These are phyloP conservation scores for Silvanus unidentatus DNA, from an alignment of 2,888 invertebrate species.

Conservation along the genomic window DNA sequence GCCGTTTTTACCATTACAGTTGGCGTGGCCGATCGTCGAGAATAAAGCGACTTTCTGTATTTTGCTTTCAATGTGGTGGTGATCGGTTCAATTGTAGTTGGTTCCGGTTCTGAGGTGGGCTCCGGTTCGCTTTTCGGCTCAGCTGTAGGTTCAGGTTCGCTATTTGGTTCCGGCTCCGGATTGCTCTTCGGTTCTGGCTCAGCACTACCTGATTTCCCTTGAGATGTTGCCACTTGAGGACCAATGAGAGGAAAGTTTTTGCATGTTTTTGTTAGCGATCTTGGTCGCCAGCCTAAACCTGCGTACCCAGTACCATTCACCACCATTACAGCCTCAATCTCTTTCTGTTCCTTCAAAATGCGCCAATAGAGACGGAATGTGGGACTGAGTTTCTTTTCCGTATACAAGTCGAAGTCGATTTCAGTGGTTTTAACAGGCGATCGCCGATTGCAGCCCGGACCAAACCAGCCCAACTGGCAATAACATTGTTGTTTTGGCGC, in stretches of 20 bases:
- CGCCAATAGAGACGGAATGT: conserved; percentile 80
- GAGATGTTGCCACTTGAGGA: too few relatives aligned
- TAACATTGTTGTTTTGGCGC: conserved; percentile 81
- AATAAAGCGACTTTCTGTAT: conserved; percentile 38
- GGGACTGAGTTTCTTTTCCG: conserved; percentile 63
- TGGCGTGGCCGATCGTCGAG: conserved; percentile 37
- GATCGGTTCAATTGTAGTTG: conserved; percentile 26
- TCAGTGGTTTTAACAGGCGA: conserved; percentile 69
- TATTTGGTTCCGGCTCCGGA: conserved; percentile 31
- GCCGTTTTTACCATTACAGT: conserved; percentile 21
- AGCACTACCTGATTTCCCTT: too few relatives aligned
- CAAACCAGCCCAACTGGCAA: conserved; percentile 85
- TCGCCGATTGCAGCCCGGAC: conserved; percentile 79
- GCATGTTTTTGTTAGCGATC: conserved; percentile 65
- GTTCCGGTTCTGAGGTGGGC: conserved; percentile 35
- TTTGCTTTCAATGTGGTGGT: conserved; percentile 30
- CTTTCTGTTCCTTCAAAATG: conserved; percentile 72
- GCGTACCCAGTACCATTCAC: conserved; percentile 87
- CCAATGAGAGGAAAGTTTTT: conserved; percentile 71
- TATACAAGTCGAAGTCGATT: conserved; percentile 66
- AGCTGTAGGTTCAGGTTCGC: conserved; percentile 35
- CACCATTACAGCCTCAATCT: conserved; percentile 80
- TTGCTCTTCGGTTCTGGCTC: conserved; percentile 33
- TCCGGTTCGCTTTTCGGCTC: conserved; percentile 42
- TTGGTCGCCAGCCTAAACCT: conserved; percentile 89